A percentile compares a stretch with the other conserved stretches of the same genome.
phyloP scores from a whole-genome alignment of 2,113 vertebrate species.

The Brienomyrus brachyistius region DNA sequence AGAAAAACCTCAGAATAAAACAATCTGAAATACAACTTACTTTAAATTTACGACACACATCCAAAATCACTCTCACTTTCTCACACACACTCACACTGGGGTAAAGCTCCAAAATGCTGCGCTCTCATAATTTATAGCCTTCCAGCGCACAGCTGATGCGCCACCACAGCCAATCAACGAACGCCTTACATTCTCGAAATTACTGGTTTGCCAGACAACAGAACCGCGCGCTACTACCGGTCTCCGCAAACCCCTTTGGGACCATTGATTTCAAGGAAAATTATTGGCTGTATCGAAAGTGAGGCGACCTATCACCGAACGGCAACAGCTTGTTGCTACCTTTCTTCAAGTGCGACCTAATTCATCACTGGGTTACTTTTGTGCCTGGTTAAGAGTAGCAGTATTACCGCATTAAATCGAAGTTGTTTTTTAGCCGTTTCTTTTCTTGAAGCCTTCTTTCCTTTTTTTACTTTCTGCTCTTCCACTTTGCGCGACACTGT shows the following conservation, averaged over 20 bases:
- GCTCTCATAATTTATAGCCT: slow-evolving; percentile 49
- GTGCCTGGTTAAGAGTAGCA: neutral
- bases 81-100: slow-evolving; percentile 22
- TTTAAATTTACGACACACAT: slow-evolving; percentile 6
- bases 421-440: neutral
- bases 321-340: slow-evolving; percentile 41
- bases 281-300: slow-evolving; percentile 45
- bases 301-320: slow-evolving; percentile 35
- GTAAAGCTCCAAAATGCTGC: neutral
- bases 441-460: neutral
- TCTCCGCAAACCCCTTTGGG: neutral
- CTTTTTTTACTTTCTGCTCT: neutral
- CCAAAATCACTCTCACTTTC: neutral
- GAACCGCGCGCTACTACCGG: neutral
- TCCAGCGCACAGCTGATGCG: slow-evolving; percentile 37
- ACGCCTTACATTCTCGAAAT: slow-evolving; percentile 17
- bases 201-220: slow-evolving; percentile 21
- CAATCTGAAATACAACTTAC: slow-evolving; percentile 11
- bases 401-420: neutral
- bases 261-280: neutral
- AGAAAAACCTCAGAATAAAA: neutral
- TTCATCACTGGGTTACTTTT: neutral
- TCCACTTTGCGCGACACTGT: neutral
- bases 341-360: neutral
- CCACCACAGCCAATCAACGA: slow-evolving; percentile 50